Evolutionary conservation across 1,140 invertebrate genomes (phyloP).

Genomic region (Capitella teleta): DNA sequence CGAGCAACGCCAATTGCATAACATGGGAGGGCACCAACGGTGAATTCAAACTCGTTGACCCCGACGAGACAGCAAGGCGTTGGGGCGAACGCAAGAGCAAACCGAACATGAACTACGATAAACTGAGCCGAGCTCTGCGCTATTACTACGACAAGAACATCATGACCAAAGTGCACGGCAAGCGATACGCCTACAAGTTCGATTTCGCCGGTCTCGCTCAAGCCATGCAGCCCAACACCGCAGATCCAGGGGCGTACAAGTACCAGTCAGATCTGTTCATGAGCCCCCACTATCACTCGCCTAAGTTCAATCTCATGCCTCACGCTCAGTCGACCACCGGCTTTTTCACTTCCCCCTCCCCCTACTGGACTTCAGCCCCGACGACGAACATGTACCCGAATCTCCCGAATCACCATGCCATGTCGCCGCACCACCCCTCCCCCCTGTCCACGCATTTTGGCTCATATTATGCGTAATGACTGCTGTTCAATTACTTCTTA

Average conservation of each 20-base stretch:
- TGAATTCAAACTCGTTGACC: slow-evolving; percentile 94
- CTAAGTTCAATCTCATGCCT: slow-evolving; percentile 4
- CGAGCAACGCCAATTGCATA: slow-evolving; percentile 74
- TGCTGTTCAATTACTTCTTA: too few relatives aligned
- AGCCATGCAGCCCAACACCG: slow-evolving; percentile 16
- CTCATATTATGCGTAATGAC: slow-evolving; percentile 5
- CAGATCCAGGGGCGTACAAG: slow-evolving; percentile 12
- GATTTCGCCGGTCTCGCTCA: slow-evolving; percentile 63
- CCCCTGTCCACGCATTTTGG: slow-evolving; percentile 1
- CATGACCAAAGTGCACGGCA: slow-evolving; percentile 54
- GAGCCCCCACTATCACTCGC: slow-evolving; percentile 7
- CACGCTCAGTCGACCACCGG: slow-evolving; percentile 10
- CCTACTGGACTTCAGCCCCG: slow-evolving; percentile 8
- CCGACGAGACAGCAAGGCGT: slow-evolving; percentile 89
- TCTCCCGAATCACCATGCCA: not conserved
- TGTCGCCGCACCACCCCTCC: not conserved
- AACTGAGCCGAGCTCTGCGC: slow-evolving; percentile 87
- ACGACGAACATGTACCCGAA: slow-evolving; percentile 6
- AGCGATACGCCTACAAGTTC: slow-evolving; percentile 95
- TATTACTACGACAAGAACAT: slow-evolving; percentile 55
- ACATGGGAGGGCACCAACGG: slow-evolving; percentile 93
- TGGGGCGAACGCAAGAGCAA: slow-evolving; percentile 98
- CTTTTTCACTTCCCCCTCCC: slow-evolving; percentile 8
- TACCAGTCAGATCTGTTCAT: slow-evolving; percentile 13
- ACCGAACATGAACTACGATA: slow-evolving; percentile 99